Conservation (phyloP, 2,888 invertebrate species). For the Nebria salina region DNA sequence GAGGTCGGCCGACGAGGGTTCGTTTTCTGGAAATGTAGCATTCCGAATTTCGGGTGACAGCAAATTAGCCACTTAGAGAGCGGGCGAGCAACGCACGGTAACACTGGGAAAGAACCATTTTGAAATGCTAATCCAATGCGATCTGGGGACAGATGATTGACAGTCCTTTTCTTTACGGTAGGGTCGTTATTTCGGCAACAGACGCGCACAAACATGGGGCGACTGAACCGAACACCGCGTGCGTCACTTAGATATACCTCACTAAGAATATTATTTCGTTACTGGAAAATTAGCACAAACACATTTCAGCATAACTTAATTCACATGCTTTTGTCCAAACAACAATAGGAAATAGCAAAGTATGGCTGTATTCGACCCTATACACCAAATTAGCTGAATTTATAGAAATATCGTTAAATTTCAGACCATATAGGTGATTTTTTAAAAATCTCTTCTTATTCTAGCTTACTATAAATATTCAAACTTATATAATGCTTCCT, state of each 20-base stretch:
- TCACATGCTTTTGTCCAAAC: neutral
- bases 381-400: no score
- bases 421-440: no score
- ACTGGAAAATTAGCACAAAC: neutral
- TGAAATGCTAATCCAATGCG: conserved; percentile 46
- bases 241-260: neutral
- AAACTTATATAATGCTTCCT: no score
- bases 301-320: neutral
- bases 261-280: neutral
- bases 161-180: conserved; percentile 39
- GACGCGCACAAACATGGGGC: neutral
- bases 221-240: neutral
- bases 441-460: no score
- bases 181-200: neutral
- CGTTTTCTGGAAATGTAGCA: conserved; percentile 51
- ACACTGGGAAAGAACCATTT: conserved; percentile 24
- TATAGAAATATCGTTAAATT: no score
- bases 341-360: neutral
- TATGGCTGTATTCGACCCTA: neutral
- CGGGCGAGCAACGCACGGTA: neutral
- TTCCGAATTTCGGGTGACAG: conserved; percentile 59
- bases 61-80: conserved; percentile 59
- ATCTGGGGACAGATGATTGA: conserved; percentile 35
- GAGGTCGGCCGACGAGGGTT: neutral
- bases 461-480: no score